Evolutionary conservation across 2,113 vertebrate species (phyloP).

Genomic region (Sula dactylatra): DNA sequence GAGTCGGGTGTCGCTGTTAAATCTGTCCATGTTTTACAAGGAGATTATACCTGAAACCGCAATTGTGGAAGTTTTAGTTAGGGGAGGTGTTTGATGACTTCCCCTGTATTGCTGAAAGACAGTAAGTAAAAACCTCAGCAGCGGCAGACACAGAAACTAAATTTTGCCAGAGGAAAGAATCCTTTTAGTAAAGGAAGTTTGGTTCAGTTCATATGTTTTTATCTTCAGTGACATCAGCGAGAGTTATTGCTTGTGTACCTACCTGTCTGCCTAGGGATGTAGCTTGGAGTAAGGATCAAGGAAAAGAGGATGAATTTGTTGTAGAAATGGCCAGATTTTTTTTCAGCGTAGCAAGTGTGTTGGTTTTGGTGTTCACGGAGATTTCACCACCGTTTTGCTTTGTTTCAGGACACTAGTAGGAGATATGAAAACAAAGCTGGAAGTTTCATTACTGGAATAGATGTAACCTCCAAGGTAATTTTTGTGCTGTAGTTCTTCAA

Average conservation of each 20-base stretch:
- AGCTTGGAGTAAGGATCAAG: background rate
- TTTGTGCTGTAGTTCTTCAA: background rate
- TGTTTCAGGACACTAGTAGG: slow-evolving; percentile 87
- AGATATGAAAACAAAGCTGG: slow-evolving; percentile 97
- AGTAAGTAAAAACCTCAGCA: background rate
- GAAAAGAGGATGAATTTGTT: background rate
- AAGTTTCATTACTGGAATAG: slow-evolving; percentile 96
- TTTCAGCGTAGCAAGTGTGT: background rate
- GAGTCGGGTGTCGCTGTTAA: background rate
- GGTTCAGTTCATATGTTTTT: background rate
- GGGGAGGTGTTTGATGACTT: background rate
- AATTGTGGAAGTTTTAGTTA: background rate
- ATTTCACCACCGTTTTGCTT: background rate
- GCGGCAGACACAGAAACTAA: background rate
- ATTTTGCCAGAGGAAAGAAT: background rate
- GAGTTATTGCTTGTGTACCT: background rate
- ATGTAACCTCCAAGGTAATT: slow-evolving; percentile 94
- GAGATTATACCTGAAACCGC: background rate
- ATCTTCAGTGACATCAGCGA: background rate
- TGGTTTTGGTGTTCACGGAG: background rate
- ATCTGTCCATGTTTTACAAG: background rate
- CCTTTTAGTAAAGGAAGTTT: background rate
- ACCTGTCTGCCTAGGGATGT: background rate
- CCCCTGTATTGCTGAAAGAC: background rate
- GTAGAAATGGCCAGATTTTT: background rate